Conservation (phyloP, 2,797 vertebrate species). For the Labroides dimidiatus region DNA sequence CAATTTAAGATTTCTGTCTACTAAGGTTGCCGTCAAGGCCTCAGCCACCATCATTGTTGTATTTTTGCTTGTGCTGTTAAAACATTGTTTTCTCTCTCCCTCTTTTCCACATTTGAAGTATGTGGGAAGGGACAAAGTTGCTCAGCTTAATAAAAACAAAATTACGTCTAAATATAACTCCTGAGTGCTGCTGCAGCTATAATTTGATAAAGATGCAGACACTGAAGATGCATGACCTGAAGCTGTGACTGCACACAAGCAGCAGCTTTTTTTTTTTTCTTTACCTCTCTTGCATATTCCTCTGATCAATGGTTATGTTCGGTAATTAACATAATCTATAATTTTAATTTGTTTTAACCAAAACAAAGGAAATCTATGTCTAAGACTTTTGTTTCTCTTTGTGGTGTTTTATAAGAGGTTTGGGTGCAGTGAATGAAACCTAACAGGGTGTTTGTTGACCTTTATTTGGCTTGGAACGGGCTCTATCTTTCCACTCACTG, state of each 20-base stretch:
- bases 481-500: slow-evolving; percentile 54
- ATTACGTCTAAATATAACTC: slow-evolving; percentile 54
- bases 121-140: slow-evolving; percentile 39
- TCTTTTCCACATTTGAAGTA: slow-evolving; percentile 36
- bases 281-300: background rate
- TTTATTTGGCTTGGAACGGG: slow-evolving; percentile 72
- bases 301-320: slow-evolving; percentile 13
- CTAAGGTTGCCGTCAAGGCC: slow-evolving; percentile 47
- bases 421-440: slow-evolving; percentile 44
- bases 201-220: slow-evolving; percentile 37
- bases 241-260: slow-evolving; percentile 27
- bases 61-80: slow-evolving; percentile 61
- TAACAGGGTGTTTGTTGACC: slow-evolving; percentile 67
- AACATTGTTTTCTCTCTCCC: slow-evolving; percentile 53
- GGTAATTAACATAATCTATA: slow-evolving; percentile 1
- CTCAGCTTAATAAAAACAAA: slow-evolving; percentile 57
- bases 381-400: slow-evolving; percentile 1
- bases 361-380: background rate
- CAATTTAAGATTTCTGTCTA: slow-evolving; percentile 64
- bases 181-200: slow-evolving; percentile 28
- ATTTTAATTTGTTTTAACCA: slow-evolving; percentile 10
- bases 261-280: background rate
- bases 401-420: slow-evolving; percentile 18
- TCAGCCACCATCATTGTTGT: slow-evolving; percentile 39
- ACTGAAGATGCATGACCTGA: slow-evolving; percentile 28